Evolutionary conservation across 2,888 invertebrate genomes (phyloP), one percentile per base, ranked within the genome.

Genomic region (Conus canariensis): DNA sequence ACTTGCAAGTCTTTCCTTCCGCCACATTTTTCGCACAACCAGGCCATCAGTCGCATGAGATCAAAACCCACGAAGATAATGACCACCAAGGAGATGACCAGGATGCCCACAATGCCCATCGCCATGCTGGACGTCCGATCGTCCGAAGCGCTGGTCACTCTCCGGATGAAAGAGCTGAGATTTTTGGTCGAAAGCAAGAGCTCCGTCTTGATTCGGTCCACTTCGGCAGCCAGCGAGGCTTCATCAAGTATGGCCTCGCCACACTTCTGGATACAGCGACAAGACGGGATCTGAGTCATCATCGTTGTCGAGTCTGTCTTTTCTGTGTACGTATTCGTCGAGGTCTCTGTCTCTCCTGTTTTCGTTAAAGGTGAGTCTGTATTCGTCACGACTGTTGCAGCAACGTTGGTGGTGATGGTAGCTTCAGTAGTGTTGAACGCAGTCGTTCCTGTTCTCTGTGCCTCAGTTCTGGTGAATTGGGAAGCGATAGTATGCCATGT

Each of bases 101-200:
- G 56, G 56, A 56, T 82, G 19, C 56, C 56, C 16, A 82, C 14
- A 19, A 56, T 9, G 5, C 82, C 82, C 12, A 82, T 45, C 8
- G 82, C 56, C 22, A 82, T 19, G 56, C 82, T 82, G 56, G 82
- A 82, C 19, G 19, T 5, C 16, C 82, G 82, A 16, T n/a, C 8
- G 56, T 82, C 82, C 12, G 82, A 5, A 8, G 82, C 82, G 56
- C 82, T 82, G 56, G 82, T 82, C 82, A 82, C 82, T 82, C n/a
- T 82, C 56, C 82, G 16, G 56, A 82, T 56, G 16, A 2, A 19
- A 19, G 82, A 82, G 82, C 56, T 82, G 19, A 82, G 82, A 19
- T 56, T 82, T 45, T 6, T 6, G 56, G 82, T 56, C 6, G 82
- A 4, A 14, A 82, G 16, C 56, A 82, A 56, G 19, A 82, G 56